Evolutionary conservation across 2,113 vertebrate species (phyloP).

Genomic region (Podarcis muralis): DNA sequence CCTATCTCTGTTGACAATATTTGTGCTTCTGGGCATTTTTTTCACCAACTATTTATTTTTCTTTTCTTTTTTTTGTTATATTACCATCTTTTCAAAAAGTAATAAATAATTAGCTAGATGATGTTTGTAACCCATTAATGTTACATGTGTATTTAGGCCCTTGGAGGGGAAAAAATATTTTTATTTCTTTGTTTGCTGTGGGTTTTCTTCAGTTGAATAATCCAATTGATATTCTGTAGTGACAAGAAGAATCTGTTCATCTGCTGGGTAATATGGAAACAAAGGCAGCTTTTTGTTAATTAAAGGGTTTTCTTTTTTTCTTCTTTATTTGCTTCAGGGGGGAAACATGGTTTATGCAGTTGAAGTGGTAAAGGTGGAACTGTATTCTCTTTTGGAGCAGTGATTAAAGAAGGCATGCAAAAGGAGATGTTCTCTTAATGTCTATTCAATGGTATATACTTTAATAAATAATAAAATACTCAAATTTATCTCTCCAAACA

Average conservation of each 20-base stretch:
- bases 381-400: neutral
- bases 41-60: neutral
- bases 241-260: constrained; percentile 32
- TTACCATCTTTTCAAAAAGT: neutral
- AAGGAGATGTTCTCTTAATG: neutral
- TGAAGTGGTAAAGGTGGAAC: constrained; percentile 1
- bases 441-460: neutral
- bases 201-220: constrained; percentile 13
- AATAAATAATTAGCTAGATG: neutral
- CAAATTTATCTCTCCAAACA: neutral
- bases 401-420: neutral
- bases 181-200: constrained; percentile 3
- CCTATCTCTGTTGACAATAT: neutral
- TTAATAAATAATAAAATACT: too few species aligned
- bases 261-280: constrained; percentile 42
- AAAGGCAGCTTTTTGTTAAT: constrained; percentile 55
- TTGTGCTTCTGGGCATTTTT: neutral
- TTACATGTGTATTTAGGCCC: neutral
- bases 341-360: constrained; percentile 13
- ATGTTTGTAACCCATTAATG: neutral
- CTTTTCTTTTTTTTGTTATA: neutral
- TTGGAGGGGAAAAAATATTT: neutral
- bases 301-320: neutral
- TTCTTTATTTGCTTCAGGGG: neutral
- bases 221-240: constrained; percentile 42